Evolutionary conservation across 2,797 vertebrate genomes (phyloP).

Genomic region (Melanotaenia nigrans): DNA sequence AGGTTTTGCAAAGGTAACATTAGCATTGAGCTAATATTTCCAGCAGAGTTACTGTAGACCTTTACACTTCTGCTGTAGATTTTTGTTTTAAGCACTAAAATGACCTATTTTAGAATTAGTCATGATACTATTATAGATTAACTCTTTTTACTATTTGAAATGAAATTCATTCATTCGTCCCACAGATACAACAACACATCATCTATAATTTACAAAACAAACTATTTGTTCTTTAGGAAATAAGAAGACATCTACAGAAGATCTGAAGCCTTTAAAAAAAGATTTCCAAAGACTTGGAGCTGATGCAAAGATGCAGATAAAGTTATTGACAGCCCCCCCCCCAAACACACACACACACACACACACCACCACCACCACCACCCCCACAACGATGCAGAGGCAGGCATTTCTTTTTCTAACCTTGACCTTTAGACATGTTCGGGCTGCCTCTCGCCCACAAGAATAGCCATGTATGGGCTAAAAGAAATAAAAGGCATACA

Average conservation of each 20-base stretch:
- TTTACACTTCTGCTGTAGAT: neutral
- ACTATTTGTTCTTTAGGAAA: neutral
- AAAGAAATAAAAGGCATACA: constrained; percentile 46
- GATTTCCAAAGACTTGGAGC: constrained; percentile 42
- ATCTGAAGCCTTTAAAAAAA: constrained; percentile 6
- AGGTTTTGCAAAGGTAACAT: neutral
- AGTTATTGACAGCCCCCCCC: constrained; percentile 20
- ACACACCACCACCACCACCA: constrained; percentile 10
- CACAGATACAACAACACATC: neutral
- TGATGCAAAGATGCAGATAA: constrained; percentile 49
- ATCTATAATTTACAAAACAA: neutral
- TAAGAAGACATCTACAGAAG: constrained; percentile 20
- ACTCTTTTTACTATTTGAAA: neutral
- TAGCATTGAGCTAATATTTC: neutral
- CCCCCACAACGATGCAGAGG: constrained; percentile 41
- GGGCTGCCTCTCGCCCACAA: constrained; percentile 57
- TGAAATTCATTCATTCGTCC: no score
- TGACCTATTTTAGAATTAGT: neutral
- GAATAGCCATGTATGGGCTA: constrained; percentile 6
- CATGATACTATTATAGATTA: neutral
- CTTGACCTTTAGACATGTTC: constrained; percentile 70
- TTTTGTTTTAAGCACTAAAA: neutral
- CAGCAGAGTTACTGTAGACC: neutral
- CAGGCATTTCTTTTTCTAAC: constrained; percentile 66
- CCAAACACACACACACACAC: no score